phyloP scores from a whole-genome alignment of 2,113 vertebrate species.

The Sisor rabdophorus region DNA sequence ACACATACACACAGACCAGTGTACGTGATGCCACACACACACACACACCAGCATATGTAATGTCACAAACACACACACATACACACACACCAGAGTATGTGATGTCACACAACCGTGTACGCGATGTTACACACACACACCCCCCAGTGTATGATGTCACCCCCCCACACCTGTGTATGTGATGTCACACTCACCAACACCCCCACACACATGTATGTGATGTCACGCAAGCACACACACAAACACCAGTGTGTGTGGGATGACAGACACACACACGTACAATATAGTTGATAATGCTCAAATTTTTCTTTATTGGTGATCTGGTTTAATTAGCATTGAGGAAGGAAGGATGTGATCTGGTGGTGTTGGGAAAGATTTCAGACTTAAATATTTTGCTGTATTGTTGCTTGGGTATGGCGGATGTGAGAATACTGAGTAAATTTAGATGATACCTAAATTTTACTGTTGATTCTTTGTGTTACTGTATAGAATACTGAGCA shows the following conservation, averaged over 20 bases:
- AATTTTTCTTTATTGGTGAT: conserved; percentile 62
- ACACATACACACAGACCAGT: too few relatives aligned
- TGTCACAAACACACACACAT: too few relatives aligned
- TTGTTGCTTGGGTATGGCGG: conserved; percentile 4
- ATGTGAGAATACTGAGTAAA: conserved; percentile 27
- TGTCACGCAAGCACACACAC: not conserved
- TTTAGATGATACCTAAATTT: conserved; percentile 15
- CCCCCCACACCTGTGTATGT: too few relatives aligned
- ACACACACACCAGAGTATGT: too few relatives aligned
- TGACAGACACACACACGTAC: not conserved
- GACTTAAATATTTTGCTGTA: conserved; percentile 23
- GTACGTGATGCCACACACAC: too few relatives aligned
- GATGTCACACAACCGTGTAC: too few relatives aligned
- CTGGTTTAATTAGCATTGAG: conserved; percentile 59
- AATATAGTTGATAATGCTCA: conserved; percentile 43
- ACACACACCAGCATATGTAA: too few relatives aligned
- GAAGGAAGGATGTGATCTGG: conserved; percentile 38
- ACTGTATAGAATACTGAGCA: conserved; percentile 19
- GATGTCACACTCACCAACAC: too few relatives aligned
- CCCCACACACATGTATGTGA: not conserved
- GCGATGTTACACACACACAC: too few relatives aligned
- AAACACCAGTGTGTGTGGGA: too few relatives aligned
- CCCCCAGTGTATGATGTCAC: too few relatives aligned
- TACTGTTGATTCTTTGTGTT: not conserved
- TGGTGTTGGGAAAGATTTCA: conserved; percentile 24